These are phyloP conservation scores for Triplophysa rosa DNA, from an alignment of 2,113 vertebrate genomes.

Conservation along the genomic window DNA sequence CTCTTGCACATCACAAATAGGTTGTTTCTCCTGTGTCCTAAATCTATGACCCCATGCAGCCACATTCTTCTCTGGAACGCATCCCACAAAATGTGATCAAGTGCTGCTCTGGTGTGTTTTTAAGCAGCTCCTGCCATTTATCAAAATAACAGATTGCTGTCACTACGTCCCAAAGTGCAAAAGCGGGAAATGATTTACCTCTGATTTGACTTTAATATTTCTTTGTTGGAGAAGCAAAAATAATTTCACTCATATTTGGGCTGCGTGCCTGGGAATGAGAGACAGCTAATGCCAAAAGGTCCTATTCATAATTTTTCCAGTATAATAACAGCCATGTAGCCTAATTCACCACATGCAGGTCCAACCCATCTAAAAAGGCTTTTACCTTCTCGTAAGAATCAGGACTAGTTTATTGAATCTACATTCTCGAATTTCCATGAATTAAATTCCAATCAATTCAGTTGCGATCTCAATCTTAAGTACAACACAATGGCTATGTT, in stretches of 20 bases:
- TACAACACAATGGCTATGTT: too few relatives aligned
- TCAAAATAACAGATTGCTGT: slow-evolving; percentile 46
- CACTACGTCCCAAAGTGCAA: slow-evolving; percentile 37
- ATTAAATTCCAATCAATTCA: not conserved
- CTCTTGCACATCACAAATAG: not conserved
- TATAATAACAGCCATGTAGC: slow-evolving; percentile 21
- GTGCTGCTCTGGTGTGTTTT: slow-evolving; percentile 21
- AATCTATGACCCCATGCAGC: not conserved
- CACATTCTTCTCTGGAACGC: slow-evolving; percentile 15
- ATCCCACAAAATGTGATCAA: slow-evolving; percentile 19
- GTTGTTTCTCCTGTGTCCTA: slow-evolving; percentile 11
- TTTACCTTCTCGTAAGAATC: not conserved
- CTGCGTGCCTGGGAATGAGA: slow-evolving; percentile 21
- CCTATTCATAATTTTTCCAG: slow-evolving; percentile 29
- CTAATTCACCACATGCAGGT: not conserved
- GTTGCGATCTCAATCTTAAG: not conserved
- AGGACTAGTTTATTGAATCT: not conserved
- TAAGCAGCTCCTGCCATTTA: slow-evolving; percentile 34
- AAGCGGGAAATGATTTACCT: slow-evolving; percentile 23
- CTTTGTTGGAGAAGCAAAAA: slow-evolving; percentile 36
- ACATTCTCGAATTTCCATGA: not conserved
- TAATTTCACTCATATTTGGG: slow-evolving; percentile 43
- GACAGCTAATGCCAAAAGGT: slow-evolving; percentile 18
- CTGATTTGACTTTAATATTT: slow-evolving; percentile 41
- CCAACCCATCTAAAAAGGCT: not conserved